phyloP scores from a whole-genome alignment of 2,113 vertebrate species.

The Channa maculata region DNA sequence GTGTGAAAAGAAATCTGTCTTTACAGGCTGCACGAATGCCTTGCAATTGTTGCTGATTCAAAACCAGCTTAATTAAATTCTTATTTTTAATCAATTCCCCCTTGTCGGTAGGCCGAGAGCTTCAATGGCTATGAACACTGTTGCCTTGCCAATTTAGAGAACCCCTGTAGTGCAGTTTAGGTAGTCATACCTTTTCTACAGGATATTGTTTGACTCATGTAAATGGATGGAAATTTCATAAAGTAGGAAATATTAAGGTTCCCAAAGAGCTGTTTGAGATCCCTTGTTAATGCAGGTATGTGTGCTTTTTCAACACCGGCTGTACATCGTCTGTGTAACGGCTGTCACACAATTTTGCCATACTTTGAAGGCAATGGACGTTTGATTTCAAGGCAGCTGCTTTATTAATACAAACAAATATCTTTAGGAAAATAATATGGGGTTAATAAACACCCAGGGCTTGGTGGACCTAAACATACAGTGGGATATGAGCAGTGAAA shows the following conservation, averaged over 20 bases:
- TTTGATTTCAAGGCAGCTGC: slow-evolving; percentile 60
- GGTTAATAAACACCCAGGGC: slow-evolving; percentile 60
- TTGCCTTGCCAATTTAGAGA: slow-evolving; percentile 66
- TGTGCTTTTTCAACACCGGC: slow-evolving; percentile 37
- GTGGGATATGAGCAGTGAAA: slow-evolving; percentile 49
- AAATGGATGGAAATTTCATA: slow-evolving; percentile 61
- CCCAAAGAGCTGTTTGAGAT: slow-evolving; percentile 48
- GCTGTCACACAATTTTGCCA: slow-evolving; percentile 48
- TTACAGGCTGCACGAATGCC: slow-evolving; percentile 49
- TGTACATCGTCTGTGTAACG: slow-evolving; percentile 41
- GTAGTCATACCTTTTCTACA: slow-evolving; percentile 59
- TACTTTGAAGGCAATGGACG: slow-evolving; percentile 39
- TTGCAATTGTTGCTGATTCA: slow-evolving; percentile 72
- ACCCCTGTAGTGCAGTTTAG: slow-evolving; percentile 71
- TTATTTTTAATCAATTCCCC: slow-evolving; percentile 76
- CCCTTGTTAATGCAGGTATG: slow-evolving; percentile 43
- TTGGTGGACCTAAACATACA: slow-evolving; percentile 52
- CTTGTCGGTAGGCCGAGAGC: slow-evolving; percentile 58
- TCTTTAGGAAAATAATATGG: slow-evolving; percentile 51
- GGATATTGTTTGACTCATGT: slow-evolving; percentile 58
- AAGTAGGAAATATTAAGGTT: slow-evolving; percentile 57
- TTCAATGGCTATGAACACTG: slow-evolving; percentile 58
- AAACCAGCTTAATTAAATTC: slow-evolving; percentile 74
- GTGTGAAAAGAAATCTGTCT: slow-evolving; percentile 63
- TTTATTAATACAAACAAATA: slow-evolving; percentile 56